Evolutionary conservation across 2,888 invertebrate species (phyloP).

Genomic region (Leptothorax acervorum): DNA sequence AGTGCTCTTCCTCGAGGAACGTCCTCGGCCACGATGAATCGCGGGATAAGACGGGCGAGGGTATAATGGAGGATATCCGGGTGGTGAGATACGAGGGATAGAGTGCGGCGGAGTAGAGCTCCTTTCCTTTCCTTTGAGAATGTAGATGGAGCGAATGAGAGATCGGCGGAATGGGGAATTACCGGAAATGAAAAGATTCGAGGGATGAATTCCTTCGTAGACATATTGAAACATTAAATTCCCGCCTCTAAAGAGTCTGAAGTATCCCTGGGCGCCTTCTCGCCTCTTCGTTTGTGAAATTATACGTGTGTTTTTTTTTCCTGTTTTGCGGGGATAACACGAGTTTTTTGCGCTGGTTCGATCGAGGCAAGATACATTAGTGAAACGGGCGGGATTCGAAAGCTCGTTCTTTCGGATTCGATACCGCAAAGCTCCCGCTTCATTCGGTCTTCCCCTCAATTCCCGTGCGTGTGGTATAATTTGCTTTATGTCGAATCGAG

Average conservation of each 20-base stretch:
- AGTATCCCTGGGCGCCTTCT: neutral
- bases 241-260: no score
- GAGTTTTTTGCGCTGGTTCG: neutral
- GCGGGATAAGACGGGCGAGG: constrained; percentile 9
- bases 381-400: constrained; percentile 11
- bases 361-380: neutral
- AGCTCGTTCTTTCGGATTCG: neutral
- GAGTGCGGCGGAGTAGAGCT: neutral
- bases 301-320: neutral
- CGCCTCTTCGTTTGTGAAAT: neutral
- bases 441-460: neutral
- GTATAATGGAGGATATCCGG: constrained; percentile 37
- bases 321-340: constrained; percentile 1
- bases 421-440: neutral
- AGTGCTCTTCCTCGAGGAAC: constrained; percentile 13
- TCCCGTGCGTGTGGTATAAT: constrained; percentile 22
- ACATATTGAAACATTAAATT: constrained; percentile 33
- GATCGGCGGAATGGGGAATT: constrained; percentile 17
- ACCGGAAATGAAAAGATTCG: constrained; percentile 47
- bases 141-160: constrained; percentile 19
- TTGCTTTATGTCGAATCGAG: neutral
- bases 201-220: constrained; percentile 12
- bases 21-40: constrained; percentile 33
- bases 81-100: constrained; percentile 17
- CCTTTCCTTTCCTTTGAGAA: constrained; percentile 2